Conservation (phyloP, 2,888 invertebrate species). For the Epirrhoe alternata region DNA sequence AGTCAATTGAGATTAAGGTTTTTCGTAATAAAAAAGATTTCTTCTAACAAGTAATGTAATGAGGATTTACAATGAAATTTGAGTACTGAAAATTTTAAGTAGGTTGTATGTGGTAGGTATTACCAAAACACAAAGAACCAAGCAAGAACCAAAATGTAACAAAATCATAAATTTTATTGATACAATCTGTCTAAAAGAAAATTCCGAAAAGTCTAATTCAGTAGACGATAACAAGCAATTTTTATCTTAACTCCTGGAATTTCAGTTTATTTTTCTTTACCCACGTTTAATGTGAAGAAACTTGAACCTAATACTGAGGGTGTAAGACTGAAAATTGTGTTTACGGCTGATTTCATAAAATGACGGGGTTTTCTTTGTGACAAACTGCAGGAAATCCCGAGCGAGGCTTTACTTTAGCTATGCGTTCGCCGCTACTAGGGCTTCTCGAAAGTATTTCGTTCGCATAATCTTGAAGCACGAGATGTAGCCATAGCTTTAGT, state of each 20-base stretch:
- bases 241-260: slow-evolving; percentile 16
- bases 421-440: slow-evolving; percentile 17
- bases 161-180: slow-evolving; percentile 4
- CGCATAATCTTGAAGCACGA: not conserved
- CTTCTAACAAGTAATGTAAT: not conserved
- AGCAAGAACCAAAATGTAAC: not conserved
- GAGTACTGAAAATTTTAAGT: not conserved
- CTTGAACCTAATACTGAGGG: slow-evolving; percentile 34
- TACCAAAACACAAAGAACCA: not conserved
- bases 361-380: slow-evolving; percentile 55
- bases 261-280: slow-evolving; percentile 27
- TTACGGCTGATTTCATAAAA: slow-evolving; percentile 35
- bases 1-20: not conserved
- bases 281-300: slow-evolving; percentile 16
- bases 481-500: no score
- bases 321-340: slow-evolving; percentile 38
- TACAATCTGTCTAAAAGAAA: slow-evolving; percentile 2
- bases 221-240: slow-evolving; percentile 10
- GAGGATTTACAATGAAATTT: not conserved
- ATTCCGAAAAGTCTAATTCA: not conserved
- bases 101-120: not conserved
- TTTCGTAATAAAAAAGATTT: not conserved
- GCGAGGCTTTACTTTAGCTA: slow-evolving; percentile 48
- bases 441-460: slow-evolving; percentile 1
- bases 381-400: slow-evolving; percentile 59